Evolutionary conservation across 2,888 invertebrate species (phyloP).

Genomic region (Macropis europaea): DNA sequence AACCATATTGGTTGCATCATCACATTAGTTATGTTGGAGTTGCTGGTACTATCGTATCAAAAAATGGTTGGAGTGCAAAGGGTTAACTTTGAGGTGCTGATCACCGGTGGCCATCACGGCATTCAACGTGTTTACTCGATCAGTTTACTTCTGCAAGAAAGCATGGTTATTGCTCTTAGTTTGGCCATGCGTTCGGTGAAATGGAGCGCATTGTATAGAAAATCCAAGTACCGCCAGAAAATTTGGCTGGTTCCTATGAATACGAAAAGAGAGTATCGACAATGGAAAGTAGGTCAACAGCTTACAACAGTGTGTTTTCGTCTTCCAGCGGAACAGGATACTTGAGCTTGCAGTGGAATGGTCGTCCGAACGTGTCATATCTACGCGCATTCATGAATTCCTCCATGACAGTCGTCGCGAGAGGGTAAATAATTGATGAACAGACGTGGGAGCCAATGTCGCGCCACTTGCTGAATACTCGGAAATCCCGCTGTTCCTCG

Average conservation of each 20-base stretch:
- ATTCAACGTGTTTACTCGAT: no score
- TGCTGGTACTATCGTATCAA: no score
- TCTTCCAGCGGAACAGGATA: slow-evolving; percentile 16
- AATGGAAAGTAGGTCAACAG: slow-evolving; percentile 46
- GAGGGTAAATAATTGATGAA: slow-evolving; percentile 64
- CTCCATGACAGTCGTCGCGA: slow-evolving; percentile 35
- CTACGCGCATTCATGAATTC: slow-evolving; percentile 44
- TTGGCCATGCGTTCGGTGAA: no score
- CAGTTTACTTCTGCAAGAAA: no score
- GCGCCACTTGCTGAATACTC: slow-evolving; percentile 38
- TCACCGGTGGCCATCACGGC: no score
- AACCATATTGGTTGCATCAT: no score
- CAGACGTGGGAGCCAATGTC: slow-evolving; percentile 54
- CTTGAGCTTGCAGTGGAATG: slow-evolving; percentile 11
- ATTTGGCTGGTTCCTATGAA: slow-evolving; percentile 47
- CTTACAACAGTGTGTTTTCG: slow-evolving; percentile 33
- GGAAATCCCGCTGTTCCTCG: slow-evolving; percentile 27
- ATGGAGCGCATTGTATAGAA: no score
- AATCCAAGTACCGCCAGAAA: slow-evolving; percentile 20
- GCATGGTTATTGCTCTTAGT: no score
- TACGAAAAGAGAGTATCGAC: slow-evolving; percentile 10
- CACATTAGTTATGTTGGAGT: no score
- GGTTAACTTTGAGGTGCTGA: no score
- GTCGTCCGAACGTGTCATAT: slow-evolving; percentile 39
- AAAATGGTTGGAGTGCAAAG: no score